phyloP scores from a whole-genome alignment of 2,113 vertebrate genomes.

The Psittacara wagleri region DNA sequence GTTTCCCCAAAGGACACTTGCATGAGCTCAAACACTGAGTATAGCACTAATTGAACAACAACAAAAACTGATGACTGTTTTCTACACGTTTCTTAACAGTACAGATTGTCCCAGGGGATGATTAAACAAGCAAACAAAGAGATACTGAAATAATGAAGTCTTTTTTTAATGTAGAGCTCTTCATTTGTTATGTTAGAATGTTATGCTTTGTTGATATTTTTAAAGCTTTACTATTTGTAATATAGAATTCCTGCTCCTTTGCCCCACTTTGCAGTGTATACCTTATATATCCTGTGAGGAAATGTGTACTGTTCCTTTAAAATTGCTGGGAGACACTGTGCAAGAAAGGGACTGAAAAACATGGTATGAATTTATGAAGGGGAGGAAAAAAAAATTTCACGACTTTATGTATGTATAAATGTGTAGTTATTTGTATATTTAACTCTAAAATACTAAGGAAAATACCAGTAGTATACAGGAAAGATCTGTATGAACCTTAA shows the following conservation, averaged over 20 bases:
- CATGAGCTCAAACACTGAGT: slow-evolving; percentile 64
- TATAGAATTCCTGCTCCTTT: slow-evolving; percentile 63
- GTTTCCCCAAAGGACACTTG: slow-evolving; percentile 73
- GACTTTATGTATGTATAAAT: neutral
- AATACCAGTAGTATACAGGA: neutral
- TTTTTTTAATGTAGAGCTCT: slow-evolving; percentile 52
- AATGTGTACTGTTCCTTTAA: slow-evolving; percentile 47
- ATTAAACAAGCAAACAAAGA: slow-evolving; percentile 70
- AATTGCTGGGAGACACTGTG: neutral
- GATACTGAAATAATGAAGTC: slow-evolving; percentile 72
- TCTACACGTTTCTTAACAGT: slow-evolving; percentile 71
- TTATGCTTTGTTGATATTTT: slow-evolving; percentile 64
- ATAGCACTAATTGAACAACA: slow-evolving; percentile 72
- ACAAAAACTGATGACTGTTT: slow-evolving; percentile 71
- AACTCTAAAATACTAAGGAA: neutral
- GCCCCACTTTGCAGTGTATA: slow-evolving; percentile 41
- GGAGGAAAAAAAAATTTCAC: neutral
- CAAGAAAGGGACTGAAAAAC: neutral
- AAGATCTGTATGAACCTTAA: neutral
- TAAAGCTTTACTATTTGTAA: slow-evolving; percentile 64
- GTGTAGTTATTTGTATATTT: neutral
- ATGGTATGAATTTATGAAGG: neutral
- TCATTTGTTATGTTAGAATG: slow-evolving; percentile 53
- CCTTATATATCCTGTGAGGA: slow-evolving; percentile 57
- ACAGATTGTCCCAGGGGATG: slow-evolving; percentile 69